phyloP scores from a whole-genome alignment of 2,797 vertebrate species.

The Capromys pilorides region DNA sequence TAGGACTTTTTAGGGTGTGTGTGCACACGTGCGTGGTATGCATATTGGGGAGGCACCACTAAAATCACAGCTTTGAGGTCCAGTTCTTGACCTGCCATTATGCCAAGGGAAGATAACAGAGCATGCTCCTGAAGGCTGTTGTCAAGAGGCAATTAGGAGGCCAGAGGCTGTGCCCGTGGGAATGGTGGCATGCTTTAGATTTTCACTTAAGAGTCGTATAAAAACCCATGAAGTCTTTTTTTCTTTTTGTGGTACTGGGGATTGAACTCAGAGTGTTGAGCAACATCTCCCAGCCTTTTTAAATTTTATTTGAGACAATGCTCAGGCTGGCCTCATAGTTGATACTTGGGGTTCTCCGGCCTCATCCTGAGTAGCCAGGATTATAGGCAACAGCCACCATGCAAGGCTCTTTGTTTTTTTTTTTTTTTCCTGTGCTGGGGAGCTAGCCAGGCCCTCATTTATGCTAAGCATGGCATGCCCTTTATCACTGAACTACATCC shows the following conservation, averaged over 20 bases:
- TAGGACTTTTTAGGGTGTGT: background rate
- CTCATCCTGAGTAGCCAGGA: background rate
- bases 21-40: background rate
- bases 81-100: background rate
- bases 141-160: background rate
- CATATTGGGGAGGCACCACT: background rate
- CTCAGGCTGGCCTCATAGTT: background rate
- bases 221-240: background rate
- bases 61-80: background rate
- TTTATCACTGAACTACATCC: background rate
- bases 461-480: background rate
- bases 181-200: background rate
- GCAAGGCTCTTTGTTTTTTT: background rate
- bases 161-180: background rate
- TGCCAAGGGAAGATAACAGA: background rate
- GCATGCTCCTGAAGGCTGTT: background rate
- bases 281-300: background rate
- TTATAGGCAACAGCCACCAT: background rate
- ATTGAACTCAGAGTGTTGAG: background rate
- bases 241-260: background rate
- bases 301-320: background rate
- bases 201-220: constrained; percentile 27
- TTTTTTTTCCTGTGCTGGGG: background rate
- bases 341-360: background rate
- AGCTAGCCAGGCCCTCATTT: background rate